Evolutionary conservation across 2,797 vertebrate genomes (phyloP).

Genomic region (Gastrophryne carolinensis): DNA sequence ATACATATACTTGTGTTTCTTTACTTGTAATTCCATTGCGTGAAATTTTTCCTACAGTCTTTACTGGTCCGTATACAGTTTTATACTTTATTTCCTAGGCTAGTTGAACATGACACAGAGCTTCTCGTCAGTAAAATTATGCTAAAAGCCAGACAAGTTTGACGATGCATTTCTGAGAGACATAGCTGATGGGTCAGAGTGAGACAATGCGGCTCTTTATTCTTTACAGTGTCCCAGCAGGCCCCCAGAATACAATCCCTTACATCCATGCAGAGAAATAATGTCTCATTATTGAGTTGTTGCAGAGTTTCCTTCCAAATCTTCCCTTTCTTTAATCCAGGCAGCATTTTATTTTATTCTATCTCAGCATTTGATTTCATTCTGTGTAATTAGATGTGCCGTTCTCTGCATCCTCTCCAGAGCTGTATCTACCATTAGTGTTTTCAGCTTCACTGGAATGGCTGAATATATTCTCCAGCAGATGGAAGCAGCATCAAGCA

Average conservation of each 20-base stretch:
- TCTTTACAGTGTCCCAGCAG: conserved; percentile 17
- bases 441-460: neutral
- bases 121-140: conserved; percentile 15
- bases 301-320: neutral
- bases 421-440: neutral
- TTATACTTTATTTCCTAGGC: neutral
- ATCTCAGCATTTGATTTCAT: neutral
- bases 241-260: neutral
- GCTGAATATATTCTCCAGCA: conserved; percentile 22
- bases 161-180: conserved; percentile 21
- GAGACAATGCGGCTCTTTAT: conserved; percentile 35
- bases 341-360: neutral
- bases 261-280: conserved; percentile 18
- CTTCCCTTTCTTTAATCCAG: neutral
- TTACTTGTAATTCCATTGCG: no score
- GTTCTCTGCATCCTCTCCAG: no score
- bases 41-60: no score
- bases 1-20: no score
- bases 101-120: conserved; percentile 6
- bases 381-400: no score
- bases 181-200: neutral
- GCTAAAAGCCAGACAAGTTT: conserved; percentile 7
- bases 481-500: conserved; percentile 7
- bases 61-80: no score
- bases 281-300: neutral